Conservation (phyloP, 2,888 invertebrate genomes). For the Venusia cambrica region DNA sequence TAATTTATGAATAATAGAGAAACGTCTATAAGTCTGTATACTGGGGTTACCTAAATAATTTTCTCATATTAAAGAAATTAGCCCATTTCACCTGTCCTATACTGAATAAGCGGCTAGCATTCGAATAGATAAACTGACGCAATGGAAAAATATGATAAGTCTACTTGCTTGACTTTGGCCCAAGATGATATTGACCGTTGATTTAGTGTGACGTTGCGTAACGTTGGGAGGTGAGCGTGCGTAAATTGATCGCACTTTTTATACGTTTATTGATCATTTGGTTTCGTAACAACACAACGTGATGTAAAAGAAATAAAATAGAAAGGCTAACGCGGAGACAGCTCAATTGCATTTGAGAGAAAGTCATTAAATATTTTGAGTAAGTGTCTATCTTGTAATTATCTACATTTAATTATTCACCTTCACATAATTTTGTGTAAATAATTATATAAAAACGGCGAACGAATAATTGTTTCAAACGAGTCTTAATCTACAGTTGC, state of each 20-base stretch:
- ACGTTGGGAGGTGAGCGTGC: constrained; percentile 31
- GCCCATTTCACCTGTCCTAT: too few relatives aligned
- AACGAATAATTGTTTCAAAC: too few relatives aligned
- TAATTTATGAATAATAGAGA: too few relatives aligned
- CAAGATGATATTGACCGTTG: constrained; percentile 29
- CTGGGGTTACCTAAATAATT: too few relatives aligned
- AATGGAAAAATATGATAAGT: constrained; percentile 9
- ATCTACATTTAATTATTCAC: too few relatives aligned
- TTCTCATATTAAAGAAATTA: too few relatives aligned
- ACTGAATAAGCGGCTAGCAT: not conserved
- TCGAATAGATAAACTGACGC: not conserved
- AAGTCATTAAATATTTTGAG: not conserved
- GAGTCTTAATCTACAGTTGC: too few relatives aligned
- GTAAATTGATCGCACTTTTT: constrained; percentile 29
- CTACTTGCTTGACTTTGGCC: constrained; percentile 14
- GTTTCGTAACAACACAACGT: constrained; percentile 3
- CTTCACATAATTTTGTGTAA: too few relatives aligned
- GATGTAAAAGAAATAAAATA: constrained; percentile 7
- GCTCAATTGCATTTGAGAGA: constrained; percentile 1
- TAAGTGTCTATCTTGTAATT: too few relatives aligned
- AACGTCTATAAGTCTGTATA: too few relatives aligned
- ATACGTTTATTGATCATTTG: constrained; percentile 23
- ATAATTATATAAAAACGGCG: too few relatives aligned
- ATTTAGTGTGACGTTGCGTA: constrained; percentile 34
- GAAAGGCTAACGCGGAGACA: constrained; percentile 3